Evolutionary conservation across 1,140 invertebrate genomes (phyloP).

Genomic region (Wiebesia pumilae): DNA sequence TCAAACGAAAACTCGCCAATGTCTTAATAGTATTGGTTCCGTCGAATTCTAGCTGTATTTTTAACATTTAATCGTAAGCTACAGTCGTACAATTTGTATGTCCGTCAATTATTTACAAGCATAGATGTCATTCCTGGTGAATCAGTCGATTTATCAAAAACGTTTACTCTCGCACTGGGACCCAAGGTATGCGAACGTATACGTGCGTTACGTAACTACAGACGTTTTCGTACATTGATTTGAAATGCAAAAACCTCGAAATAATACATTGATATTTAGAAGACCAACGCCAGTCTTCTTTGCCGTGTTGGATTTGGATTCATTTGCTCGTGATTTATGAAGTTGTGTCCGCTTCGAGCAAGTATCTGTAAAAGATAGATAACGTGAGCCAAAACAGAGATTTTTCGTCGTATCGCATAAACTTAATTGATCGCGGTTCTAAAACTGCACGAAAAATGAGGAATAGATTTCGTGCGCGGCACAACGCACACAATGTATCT

Average conservation of each 20-base stretch:
- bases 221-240: too few relatives aligned
- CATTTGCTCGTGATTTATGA: constrained; percentile 44
- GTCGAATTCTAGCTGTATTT: background rate
- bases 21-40: background rate
- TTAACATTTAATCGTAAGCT: background rate
- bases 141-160: background rate
- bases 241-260: background rate
- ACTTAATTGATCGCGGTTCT: constrained; percentile 41
- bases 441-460: constrained; percentile 21
- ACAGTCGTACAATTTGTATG: background rate
- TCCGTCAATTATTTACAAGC: constrained; percentile 23
- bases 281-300: background rate
- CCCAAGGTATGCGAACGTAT: too few relatives aligned
- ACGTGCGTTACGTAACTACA: background rate
- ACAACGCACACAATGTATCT: background rate
- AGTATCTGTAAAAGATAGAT: constrained; percentile 29
- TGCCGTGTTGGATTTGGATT: constrained; percentile 13
- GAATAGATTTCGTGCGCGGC: background rate
- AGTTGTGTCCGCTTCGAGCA: background rate
- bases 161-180: background rate
- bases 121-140: background rate
- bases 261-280: background rate
- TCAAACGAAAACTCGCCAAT: background rate
- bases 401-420: constrained; percentile 35
- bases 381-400: constrained; percentile 22